phyloP scores from a whole-genome alignment of 92 coral and sea anemone species.

The Hydrozoanthus gracilis region DNA sequence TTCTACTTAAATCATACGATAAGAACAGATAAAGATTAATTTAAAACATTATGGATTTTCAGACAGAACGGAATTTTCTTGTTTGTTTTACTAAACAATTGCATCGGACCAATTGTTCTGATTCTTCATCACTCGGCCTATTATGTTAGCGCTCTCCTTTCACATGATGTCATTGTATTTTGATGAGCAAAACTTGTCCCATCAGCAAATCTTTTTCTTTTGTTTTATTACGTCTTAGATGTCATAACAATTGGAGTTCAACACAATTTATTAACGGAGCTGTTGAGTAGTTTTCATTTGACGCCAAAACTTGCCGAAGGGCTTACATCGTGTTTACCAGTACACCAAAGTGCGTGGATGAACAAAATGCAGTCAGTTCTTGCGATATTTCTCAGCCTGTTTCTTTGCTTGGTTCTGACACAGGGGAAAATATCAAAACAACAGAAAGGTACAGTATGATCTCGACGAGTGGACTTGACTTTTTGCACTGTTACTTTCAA shows the following conservation, averaged over 20 bases:
- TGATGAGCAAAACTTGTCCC: neutral
- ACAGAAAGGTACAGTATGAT: conserved; percentile 24
- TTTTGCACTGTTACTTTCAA: neutral
- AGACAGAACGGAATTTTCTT: neutral
- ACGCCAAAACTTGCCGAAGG: neutral
- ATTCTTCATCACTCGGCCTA: neutral
- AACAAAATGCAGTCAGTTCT: neutral
- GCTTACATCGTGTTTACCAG: neutral
- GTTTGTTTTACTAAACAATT: conserved; percentile 4
- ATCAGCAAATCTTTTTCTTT: conserved; percentile 34
- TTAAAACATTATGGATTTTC: neutral
- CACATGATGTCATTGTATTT: conserved; percentile 28
- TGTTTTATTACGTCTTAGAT: neutral
- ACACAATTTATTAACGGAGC: conserved; percentile 5
- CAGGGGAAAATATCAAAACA: neutral
- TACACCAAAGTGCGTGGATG: neutral
- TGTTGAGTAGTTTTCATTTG: neutral
- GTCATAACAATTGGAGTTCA: conserved; percentile 26
- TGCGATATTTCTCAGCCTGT: neutral
- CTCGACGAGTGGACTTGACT: neutral
- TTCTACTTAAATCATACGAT: neutral
- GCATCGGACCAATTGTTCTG: conserved; percentile 10
- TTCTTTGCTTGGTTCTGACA: conserved; percentile 2
- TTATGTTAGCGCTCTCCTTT: neutral
- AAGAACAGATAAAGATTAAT: neutral